Percentiles rank a stretch among this genome's conserved stretches.
Evolutionary conservation across 2,113 vertebrate genomes (phyloP).

Genomic region (Nycticorax nycticorax): DNA sequence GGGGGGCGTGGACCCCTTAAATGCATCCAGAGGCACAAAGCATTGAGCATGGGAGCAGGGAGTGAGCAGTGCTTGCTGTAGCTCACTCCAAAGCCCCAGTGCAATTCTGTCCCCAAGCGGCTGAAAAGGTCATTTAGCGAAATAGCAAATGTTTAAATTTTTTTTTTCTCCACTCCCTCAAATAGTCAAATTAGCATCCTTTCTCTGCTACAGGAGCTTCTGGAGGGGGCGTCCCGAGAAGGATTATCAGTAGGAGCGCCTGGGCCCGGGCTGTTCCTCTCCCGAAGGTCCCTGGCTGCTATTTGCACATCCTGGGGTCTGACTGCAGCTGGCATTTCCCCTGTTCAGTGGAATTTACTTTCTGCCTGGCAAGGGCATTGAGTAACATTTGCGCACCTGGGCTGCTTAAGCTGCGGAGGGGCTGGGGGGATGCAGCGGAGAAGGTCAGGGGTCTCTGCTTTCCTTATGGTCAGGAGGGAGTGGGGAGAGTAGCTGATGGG

Average conservation of each 20-base stretch:
- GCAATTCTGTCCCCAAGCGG: slow-evolving; percentile 15
- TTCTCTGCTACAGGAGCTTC: not conserved
- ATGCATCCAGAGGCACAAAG: not conserved
- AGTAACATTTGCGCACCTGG: slow-evolving; percentile 81
- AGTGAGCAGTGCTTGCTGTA: fast-evolving
- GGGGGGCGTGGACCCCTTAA: not conserved
- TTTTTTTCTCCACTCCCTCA: not conserved
- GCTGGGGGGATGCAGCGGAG: not conserved
- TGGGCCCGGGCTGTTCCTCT: not conserved
- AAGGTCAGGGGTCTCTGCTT: slow-evolving; percentile 55
- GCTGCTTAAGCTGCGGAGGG: slow-evolving; percentile 65
- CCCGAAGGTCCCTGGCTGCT: slow-evolving; percentile 48
- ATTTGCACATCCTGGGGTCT: slow-evolving; percentile 75
- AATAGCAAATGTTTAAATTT: not conserved
- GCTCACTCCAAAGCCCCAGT: not conserved
- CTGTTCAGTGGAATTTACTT: slow-evolving; percentile 73
- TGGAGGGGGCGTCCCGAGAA: not conserved
- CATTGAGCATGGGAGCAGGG: not conserved
- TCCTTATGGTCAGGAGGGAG: not conserved
- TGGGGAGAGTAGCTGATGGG: not conserved
- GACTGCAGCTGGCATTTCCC: slow-evolving; percentile 74
- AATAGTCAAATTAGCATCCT: not conserved
- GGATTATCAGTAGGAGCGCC: slow-evolving; percentile 13
- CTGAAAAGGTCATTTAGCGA: slow-evolving; percentile 26
- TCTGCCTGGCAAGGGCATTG: slow-evolving; percentile 47